Percentiles rank a stretch among this genome's conserved stretches.
These are phyloP conservation scores for Melieria picta DNA, from an alignment of 2,888 invertebrate genomes.

Conservation along the genomic window DNA sequence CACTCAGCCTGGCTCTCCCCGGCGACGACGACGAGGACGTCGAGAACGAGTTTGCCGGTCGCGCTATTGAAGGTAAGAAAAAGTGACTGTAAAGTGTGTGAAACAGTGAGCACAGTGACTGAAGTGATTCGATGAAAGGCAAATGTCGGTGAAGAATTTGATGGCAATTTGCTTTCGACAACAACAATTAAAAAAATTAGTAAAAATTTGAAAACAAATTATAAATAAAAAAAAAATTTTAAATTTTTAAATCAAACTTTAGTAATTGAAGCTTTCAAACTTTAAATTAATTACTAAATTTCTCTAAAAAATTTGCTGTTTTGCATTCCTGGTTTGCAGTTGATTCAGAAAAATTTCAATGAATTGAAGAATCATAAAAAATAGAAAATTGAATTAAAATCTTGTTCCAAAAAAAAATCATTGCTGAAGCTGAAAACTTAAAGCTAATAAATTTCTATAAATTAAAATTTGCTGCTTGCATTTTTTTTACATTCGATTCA, in stretches of 20 bases:
- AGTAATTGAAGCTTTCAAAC: background rate
- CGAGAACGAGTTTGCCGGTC: constrained; percentile 61
- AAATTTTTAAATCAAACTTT: background rate
- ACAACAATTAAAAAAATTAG: constrained; percentile 9
- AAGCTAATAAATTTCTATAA: no score
- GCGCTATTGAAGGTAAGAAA: constrained; percentile 61
- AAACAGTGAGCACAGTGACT: no score
- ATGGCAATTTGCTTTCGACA: background rate
- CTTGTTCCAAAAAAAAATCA: no score
- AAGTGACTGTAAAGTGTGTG: background rate
- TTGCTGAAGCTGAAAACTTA: no score
- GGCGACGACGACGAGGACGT: constrained; percentile 57
- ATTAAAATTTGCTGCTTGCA: no score
- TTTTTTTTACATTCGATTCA: background rate
- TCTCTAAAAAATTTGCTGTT: no score
- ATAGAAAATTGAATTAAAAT: no score
- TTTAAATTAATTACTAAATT: no score
- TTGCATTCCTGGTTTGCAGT: no score
- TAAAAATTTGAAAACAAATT: background rate
- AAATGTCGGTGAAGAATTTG: background rate
- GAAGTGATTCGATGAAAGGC: no score
- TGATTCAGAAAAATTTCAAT: no score
- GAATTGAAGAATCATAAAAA: no score
- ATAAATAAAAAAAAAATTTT: background rate
- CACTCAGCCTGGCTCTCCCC: constrained; percentile 66